Percentiles rank a stretch among this genome's conserved stretches.
These are phyloP conservation scores for Tortricodes alternella DNA, from an alignment of 2,888 invertebrate species.

Conservation along the genomic window DNA sequence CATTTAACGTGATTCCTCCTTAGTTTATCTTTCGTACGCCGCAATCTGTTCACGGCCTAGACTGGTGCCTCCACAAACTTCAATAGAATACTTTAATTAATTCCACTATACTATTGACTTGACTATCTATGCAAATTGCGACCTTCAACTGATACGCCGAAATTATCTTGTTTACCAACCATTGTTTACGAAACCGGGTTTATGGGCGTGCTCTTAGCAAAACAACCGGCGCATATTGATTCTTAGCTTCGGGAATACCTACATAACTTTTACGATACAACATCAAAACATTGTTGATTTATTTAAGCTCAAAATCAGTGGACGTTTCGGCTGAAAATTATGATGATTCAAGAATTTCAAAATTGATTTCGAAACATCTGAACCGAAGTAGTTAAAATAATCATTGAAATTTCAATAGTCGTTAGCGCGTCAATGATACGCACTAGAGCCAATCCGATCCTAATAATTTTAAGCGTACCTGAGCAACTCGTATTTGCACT, in stretches of 20 bases:
- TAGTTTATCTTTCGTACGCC: too few relatives aligned
- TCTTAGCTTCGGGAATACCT: conserved; percentile 34
- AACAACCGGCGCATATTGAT: conserved; percentile 36
- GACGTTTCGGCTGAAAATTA: too few relatives aligned
- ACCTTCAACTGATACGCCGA: conserved; percentile 12
- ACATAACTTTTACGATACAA: neutral
- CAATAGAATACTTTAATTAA: conserved; percentile 1
- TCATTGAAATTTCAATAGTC: too few relatives aligned
- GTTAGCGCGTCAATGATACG: too few relatives aligned
- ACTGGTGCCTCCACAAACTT: neutral
- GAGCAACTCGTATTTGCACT: too few relatives aligned
- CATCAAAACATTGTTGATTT: neutral
- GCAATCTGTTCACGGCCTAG: too few relatives aligned
- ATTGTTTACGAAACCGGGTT: conserved; percentile 29
- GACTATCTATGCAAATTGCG: conserved; percentile 12
- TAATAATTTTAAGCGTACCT: too few relatives aligned
- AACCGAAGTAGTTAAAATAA: too few relatives aligned
- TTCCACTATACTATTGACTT: conserved; percentile 2
- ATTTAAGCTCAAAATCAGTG: neutral
- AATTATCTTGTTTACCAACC: conserved; percentile 22
- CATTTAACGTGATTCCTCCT: too few relatives aligned
- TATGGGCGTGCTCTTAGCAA: conserved; percentile 35
- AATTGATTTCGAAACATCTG: too few relatives aligned
- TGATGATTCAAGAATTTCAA: too few relatives aligned
- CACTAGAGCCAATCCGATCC: too few relatives aligned